Percentiles rank a stretch among this genome's conserved stretches.
Conservation (phyloP, 2,888 invertebrate species). For the Copidosoma aretas region DNA sequence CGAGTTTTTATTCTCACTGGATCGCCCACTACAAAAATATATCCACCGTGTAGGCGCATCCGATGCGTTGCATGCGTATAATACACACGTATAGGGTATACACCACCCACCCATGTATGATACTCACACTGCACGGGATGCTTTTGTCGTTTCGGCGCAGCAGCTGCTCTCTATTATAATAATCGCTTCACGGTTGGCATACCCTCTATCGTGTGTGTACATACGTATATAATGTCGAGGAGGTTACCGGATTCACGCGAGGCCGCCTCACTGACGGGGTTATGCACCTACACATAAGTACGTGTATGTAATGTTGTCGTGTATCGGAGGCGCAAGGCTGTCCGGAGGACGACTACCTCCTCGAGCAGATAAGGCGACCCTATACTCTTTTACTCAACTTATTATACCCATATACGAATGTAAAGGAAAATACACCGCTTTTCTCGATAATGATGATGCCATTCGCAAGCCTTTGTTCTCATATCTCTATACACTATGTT, state of each 20-base stretch:
- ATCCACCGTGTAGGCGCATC: slow-evolving; percentile 8
- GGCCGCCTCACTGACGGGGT: slow-evolving; percentile 8
- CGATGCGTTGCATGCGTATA: neutral
- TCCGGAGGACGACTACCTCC: slow-evolving; percentile 28
- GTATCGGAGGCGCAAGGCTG: slow-evolving; percentile 28
- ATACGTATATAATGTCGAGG: neutral
- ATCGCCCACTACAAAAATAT: no score
- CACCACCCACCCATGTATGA: neutral
- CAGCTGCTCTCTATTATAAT: slow-evolving; percentile 5
- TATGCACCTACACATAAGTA: neutral
- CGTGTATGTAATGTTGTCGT: neutral
- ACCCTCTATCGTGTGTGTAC: no score
- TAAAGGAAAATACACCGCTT: no score
- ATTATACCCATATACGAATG: neutral
- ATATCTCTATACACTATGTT: no score
- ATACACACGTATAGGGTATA: neutral
- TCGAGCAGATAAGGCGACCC: slow-evolving; percentile 19
- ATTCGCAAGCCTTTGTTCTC: neutral
- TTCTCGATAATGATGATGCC: slow-evolving; percentile 1
- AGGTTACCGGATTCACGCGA: slow-evolving; percentile 30
- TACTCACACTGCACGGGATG: neutral
- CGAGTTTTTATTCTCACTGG: no score
- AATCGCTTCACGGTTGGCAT: slow-evolving; percentile 39
- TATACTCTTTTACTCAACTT: slow-evolving; percentile 10
- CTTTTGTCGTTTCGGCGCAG: slow-evolving; percentile 14